Base-by-base conservation (phyloP, 1,140 invertebrate genomes). In the Lamellibrachia luymesi region DNA sequence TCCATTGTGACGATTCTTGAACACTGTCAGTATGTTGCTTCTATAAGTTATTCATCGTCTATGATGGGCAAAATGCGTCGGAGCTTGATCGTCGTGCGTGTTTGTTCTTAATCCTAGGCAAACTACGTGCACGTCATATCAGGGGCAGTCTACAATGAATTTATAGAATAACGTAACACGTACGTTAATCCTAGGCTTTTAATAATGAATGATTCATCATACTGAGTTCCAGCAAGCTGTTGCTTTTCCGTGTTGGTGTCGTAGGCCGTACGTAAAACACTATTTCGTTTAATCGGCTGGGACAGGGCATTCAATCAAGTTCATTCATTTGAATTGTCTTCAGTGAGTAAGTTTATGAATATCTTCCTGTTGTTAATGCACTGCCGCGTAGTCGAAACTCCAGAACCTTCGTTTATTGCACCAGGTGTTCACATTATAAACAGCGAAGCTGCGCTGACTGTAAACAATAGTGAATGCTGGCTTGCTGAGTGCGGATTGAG, bases 371-470 rank as follows among this genome's bases (percentile, higher is more conserved):
- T 8, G 64, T 22, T 80, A 80, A 10, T 10, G 64, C 64, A 22
- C 64, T 80, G 64, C 64, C 13, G 64, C 64, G 17, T 80, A 80
- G 64, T 80, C 13, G 64, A 80, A 80, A 80, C 17, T 22, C 25
- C 64, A 80, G 6, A 80, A 80, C 64, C 64, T 17, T 17, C 64
- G 25, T 80, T 10, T 22, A 22, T 80, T 10, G 64, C 64, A 80
- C 64, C 64, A 80, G 64, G 64, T 80, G 64, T 80, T 80, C 64
- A 80, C 64, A 80, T 80, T 80, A 80, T 80, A 80, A 80, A 80
- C 64, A 80, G 64, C 64, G 64, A 80, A 10, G 64, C 64, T 17
- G 64, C 64, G 64, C 64, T 80, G 64, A 80, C 64, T 80, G 64
- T 80, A 80, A 80, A 80, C 64, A 80, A 80, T 80, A 80, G 64